phyloP scores from a whole-genome alignment of 2,888 invertebrate species.

The Selenia dentaria region DNA sequence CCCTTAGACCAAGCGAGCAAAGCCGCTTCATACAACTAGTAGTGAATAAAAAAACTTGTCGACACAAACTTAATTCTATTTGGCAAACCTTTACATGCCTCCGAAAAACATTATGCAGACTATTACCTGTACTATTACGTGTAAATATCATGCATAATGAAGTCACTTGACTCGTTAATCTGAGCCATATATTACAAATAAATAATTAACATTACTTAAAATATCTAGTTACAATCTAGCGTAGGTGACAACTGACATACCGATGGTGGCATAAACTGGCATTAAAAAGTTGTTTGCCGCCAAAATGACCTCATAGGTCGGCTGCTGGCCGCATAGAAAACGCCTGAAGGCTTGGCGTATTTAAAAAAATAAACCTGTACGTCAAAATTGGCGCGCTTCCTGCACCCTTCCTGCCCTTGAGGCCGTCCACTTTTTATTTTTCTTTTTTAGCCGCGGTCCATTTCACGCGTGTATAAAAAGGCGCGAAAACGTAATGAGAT shows the following conservation, averaged over 20 bases:
- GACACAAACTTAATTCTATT: too few species aligned
- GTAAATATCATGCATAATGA: neutral
- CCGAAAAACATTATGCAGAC: too few species aligned
- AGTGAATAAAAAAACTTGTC: too few species aligned
- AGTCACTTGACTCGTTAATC: neutral
- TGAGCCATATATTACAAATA: neutral
- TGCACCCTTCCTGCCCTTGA: constrained; percentile 79
- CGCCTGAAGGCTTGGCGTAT: constrained; percentile 15
- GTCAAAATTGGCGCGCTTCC: constrained; percentile 64
- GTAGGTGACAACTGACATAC: constrained; percentile 18
- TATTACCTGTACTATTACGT: neutral
- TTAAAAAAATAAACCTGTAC: constrained; percentile 20
- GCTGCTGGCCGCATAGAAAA: constrained; percentile 21
- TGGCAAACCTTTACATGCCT: too few species aligned
- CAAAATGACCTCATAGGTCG: constrained; percentile 32
- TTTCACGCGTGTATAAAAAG: constrained; percentile 73
- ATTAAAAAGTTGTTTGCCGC: constrained; percentile 28
- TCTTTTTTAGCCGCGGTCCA: constrained; percentile 50
- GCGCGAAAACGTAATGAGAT: constrained; percentile 61
- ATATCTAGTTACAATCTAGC: constrained; percentile 2
- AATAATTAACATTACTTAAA: constrained; percentile 1
- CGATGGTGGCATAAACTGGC: constrained; percentile 7
- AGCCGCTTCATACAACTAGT: too few species aligned
- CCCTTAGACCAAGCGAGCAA: too few species aligned
- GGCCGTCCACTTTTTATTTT: constrained; percentile 71